These are phyloP conservation scores for Drosophila eugracilis DNA, from an alignment of 1,140 invertebrate genomes.

Conservation along the genomic window DNA sequence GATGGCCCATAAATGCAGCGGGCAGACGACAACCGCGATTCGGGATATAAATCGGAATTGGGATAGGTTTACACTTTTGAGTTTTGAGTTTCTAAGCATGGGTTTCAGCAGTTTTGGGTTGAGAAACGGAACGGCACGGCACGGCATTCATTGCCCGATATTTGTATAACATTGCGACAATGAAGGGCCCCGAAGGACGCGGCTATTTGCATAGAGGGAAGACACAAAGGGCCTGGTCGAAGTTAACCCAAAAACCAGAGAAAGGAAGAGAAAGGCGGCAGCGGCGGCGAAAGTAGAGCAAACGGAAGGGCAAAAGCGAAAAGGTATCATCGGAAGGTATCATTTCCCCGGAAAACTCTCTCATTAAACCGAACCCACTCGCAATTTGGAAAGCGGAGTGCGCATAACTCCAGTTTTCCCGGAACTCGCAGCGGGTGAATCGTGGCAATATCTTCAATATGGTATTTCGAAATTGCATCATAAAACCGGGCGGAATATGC, in stretches of 20 bases:
- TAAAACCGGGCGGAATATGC: slow-evolving; percentile 63
- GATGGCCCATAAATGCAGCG: slow-evolving; percentile 55
- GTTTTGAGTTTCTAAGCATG: slow-evolving; percentile 1
- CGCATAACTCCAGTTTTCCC: slow-evolving; percentile 61
- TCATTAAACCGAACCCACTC: slow-evolving; percentile 53
- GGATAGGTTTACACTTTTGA: no score
- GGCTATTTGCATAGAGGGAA: slow-evolving; percentile 22
- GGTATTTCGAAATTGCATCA: slow-evolving; percentile 64
- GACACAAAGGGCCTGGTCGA: slow-evolving; percentile 19
- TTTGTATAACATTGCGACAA: slow-evolving; percentile 82
- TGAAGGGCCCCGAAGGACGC: slow-evolving; percentile 57
- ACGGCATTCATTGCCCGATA: no score
- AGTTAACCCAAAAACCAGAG: slow-evolving; percentile 46
- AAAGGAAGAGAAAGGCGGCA: slow-evolving; percentile 30
- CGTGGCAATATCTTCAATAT: slow-evolving; percentile 1
- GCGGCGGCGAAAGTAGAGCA: slow-evolving; percentile 49
- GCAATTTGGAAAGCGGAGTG: slow-evolving; percentile 34
- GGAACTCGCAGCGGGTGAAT: slow-evolving; percentile 66
- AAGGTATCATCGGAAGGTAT: neutral
- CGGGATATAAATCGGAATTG: neutral
- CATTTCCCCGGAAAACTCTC: slow-evolving; percentile 30
- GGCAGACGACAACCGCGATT: slow-evolving; percentile 39
- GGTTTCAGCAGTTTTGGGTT: neutral
- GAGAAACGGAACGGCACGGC: no score
- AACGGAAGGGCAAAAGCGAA: slow-evolving; percentile 40